These are phyloP conservation scores for Drosophila planitibia DNA, from an alignment of 2,888 invertebrate species.

Conservation along the genomic window DNA sequence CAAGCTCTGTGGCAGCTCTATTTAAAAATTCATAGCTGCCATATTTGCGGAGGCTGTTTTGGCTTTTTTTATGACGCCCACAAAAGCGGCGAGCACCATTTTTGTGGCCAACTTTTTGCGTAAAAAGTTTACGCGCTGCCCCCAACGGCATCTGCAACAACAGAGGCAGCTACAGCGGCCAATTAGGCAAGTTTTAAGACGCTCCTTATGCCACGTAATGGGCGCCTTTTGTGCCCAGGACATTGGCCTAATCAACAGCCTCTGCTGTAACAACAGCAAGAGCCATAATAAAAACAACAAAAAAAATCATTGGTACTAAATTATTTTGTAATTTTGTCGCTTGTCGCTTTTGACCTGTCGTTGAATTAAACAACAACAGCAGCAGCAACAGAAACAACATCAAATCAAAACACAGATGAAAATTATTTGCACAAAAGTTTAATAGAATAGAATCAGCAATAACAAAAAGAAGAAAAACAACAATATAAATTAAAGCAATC, in stretches of 20 bases:
- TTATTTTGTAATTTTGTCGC: slow-evolving; percentile 62
- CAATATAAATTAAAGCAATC: background rate
- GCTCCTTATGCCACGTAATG: slow-evolving; percentile 53
- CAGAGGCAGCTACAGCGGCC: slow-evolving; percentile 22
- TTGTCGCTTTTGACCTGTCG: slow-evolving; percentile 52
- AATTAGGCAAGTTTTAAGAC: slow-evolving; percentile 61
- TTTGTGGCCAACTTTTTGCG: slow-evolving; percentile 49
- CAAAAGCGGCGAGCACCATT: slow-evolving; percentile 36
- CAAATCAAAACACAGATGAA: slow-evolving; percentile 5
- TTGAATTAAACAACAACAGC: slow-evolving; percentile 61
- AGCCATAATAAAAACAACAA: slow-evolving; percentile 8
- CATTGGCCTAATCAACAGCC: slow-evolving; percentile 63
- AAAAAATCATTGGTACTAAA: slow-evolving; percentile 36
- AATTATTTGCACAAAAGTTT: slow-evolving; percentile 42
- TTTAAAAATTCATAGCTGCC: slow-evolving; percentile 48
- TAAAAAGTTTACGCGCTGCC: slow-evolving; percentile 38
- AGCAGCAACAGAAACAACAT: slow-evolving; percentile 3
- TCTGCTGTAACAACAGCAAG: slow-evolving; percentile 10
- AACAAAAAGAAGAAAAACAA: slow-evolving; percentile 4
- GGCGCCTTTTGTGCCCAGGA: slow-evolving; percentile 56
- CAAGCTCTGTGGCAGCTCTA: slow-evolving; percentile 13
- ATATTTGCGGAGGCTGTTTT: slow-evolving; percentile 34
- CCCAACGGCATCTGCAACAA: slow-evolving; percentile 4
- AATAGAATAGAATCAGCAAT: slow-evolving; percentile 46
- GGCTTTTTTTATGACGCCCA: slow-evolving; percentile 37